Conservation (phyloP, 2,888 invertebrate genomes). For the Acronicta leporina region DNA sequence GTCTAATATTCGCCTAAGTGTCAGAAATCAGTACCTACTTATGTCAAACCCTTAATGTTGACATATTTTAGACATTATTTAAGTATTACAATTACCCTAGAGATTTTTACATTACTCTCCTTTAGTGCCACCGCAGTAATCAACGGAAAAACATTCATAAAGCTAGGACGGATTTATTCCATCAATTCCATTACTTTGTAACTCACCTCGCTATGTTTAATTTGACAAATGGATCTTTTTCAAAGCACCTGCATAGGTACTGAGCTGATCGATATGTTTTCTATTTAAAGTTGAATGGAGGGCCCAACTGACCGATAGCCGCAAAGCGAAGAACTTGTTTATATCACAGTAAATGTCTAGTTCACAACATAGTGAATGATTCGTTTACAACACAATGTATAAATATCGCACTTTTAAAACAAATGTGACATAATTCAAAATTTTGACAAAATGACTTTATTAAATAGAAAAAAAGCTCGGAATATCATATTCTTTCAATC, state of each 20-base stretch:
- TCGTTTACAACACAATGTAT: constrained; percentile 22
- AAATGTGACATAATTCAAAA: no score
- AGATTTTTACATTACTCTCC: no score
- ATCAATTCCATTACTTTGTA: constrained; percentile 12
- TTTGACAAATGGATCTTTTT: constrained; percentile 54
- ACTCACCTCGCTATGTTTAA: constrained; percentile 38
- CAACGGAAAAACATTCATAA: neutral
- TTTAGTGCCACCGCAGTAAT: neutral
- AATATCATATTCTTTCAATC: no score
- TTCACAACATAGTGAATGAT: constrained; percentile 34
- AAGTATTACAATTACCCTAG: no score
- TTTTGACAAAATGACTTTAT: no score
- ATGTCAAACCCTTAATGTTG: no score
- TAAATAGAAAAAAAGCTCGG: no score
- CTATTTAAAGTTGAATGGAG: constrained; percentile 45
- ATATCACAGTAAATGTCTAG: no score
- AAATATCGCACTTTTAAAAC: constrained; percentile 12
- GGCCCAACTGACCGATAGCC: constrained; percentile 49
- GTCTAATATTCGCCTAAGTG: no score
- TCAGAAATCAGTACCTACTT: no score
- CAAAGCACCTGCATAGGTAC: constrained; percentile 17
- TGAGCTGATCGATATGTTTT: constrained; percentile 28
- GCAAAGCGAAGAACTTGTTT: no score
- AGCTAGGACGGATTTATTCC: constrained; percentile 8
- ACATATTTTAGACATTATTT: no score